Evolutionary conservation across 2,113 vertebrate genomes (phyloP).

Genomic region (Ivindomyrus marchei): DNA sequence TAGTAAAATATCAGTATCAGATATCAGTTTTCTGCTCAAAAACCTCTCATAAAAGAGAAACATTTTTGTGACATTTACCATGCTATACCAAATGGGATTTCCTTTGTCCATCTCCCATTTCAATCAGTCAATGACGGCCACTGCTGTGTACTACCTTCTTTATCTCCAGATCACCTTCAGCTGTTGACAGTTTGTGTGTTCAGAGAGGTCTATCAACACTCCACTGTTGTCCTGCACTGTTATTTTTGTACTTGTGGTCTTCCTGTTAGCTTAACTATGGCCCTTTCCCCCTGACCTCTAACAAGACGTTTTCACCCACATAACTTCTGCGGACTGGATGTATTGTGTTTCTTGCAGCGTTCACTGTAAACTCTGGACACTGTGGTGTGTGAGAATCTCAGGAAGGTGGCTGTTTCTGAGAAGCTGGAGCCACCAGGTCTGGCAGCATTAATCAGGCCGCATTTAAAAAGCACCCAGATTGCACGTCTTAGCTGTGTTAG

Average conservation of each 20-base stretch:
- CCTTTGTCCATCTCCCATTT: neutral
- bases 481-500: neutral
- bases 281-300: neutral
- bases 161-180: neutral
- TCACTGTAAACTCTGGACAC: neutral
- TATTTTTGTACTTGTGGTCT: neutral
- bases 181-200: neutral
- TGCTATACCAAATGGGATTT: neutral
- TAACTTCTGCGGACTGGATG: neutral
- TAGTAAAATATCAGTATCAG: neutral
- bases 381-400: neutral
- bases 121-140: neutral
- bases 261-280: neutral
- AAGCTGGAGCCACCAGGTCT: neutral
- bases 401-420: neutral
- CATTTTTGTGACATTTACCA: neutral
- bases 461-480: neutral
- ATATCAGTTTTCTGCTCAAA: constrained; percentile 9
- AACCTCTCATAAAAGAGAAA: neutral
- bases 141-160: neutral
- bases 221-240: neutral
- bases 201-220: neutral
- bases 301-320: neutral
- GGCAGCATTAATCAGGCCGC: neutral
- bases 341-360: neutral